Conservation (phyloP, 2,888 invertebrate species). For the Corythucha ciliata region DNA sequence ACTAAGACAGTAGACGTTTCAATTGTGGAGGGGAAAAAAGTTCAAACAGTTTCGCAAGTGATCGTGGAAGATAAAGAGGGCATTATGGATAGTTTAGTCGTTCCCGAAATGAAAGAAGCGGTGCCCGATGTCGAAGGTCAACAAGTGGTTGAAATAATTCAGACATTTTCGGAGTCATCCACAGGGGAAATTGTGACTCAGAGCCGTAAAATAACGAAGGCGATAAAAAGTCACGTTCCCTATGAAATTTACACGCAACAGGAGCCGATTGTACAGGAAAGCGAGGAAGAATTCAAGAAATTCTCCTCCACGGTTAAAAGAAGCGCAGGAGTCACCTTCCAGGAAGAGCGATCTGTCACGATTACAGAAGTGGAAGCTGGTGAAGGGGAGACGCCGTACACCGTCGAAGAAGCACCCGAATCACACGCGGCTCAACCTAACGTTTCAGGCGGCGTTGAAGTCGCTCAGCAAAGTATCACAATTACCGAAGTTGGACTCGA, state of each 20-base stretch:
- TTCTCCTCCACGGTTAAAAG: slow-evolving; percentile 34
- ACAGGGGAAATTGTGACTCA: slow-evolving; percentile 38
- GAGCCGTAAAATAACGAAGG: slow-evolving; percentile 37
- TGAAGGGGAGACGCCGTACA: slow-evolving; percentile 46
- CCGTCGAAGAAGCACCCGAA: slow-evolving; percentile 33
- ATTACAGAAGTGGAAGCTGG: slow-evolving; percentile 48
- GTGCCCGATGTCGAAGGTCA: slow-evolving; percentile 38
- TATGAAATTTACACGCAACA: slow-evolving; percentile 39
- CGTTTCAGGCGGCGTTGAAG: slow-evolving; percentile 41
- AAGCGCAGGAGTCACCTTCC: slow-evolving; percentile 37
- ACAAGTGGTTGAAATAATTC: slow-evolving; percentile 43
- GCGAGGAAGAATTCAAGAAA: slow-evolving; percentile 39
- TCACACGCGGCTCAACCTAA: slow-evolving; percentile 33
- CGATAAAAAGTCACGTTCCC: slow-evolving; percentile 34
- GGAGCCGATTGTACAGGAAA: slow-evolving; percentile 34
- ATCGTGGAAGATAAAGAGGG: slow-evolving; percentile 45
- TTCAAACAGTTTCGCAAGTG: slow-evolving; percentile 33
- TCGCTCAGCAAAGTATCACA: slow-evolving; percentile 45
- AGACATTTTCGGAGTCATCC: slow-evolving; percentile 41
- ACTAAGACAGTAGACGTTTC: slow-evolving; percentile 43
- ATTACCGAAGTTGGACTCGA: slow-evolving; percentile 37
- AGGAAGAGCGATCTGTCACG: slow-evolving; percentile 47
- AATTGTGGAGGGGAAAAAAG: slow-evolving; percentile 40
- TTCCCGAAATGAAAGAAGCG: slow-evolving; percentile 43
- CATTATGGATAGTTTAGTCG: slow-evolving; percentile 39